Conservation (phyloP, 2,113 vertebrate species). For the Oreochromis aureus region DNA sequence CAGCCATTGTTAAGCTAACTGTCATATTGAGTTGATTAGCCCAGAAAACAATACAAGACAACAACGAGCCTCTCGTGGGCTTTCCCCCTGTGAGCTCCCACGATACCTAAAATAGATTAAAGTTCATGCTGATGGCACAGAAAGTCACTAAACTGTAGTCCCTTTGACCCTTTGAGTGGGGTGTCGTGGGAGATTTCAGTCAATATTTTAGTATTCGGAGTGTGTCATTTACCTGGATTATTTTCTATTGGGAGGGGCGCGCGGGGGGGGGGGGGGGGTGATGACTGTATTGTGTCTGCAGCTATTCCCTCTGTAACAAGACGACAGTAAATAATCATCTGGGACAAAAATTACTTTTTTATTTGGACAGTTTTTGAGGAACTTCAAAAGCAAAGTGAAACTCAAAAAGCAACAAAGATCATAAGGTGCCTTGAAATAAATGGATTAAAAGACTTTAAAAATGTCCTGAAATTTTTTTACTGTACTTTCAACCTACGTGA, state of each 20-base stretch:
- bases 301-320: background rate
- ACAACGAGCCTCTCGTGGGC: background rate
- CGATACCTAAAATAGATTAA: background rate
- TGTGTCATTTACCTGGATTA: background rate
- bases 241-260: background rate
- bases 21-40: background rate
- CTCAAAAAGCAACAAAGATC: background rate
- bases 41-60: background rate
- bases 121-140: background rate
- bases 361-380: background rate
- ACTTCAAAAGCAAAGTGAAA: background rate
- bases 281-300: background rate
- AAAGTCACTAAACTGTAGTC: background rate
- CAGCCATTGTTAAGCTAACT: background rate
- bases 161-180: background rate
- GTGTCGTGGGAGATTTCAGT: background rate
- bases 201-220: background rate
- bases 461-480: background rate
- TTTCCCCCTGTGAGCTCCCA: background rate
- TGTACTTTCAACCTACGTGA: background rate
- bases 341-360: background rate
- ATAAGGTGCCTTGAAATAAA: background rate
- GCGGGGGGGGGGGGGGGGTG: fast-evolving
- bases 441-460: background rate
- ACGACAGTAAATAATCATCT: background rate